phyloP scores from a whole-genome alignment of 2,113 vertebrate genomes.

The Prolemur simus region DNA sequence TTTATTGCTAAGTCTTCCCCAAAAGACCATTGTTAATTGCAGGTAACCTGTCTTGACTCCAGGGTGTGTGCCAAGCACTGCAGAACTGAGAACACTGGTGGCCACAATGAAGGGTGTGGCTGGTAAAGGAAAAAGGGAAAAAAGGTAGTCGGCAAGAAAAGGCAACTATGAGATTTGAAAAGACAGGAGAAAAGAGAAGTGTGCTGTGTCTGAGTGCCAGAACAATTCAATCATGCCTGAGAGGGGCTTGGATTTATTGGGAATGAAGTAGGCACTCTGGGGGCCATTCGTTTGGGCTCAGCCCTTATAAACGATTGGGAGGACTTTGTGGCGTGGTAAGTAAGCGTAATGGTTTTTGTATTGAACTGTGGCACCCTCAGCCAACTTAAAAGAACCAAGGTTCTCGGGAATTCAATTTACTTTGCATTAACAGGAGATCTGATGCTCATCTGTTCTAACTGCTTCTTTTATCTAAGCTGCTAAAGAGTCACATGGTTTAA shows the following conservation, averaged over 20 bases:
- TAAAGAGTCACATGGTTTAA: conserved; percentile 82
- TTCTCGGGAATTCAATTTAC: conserved; percentile 86
- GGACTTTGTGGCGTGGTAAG: conserved; percentile 71
- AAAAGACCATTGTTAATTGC: neutral
- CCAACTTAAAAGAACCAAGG: conserved; percentile 80
- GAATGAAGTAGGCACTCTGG: conserved; percentile 64
- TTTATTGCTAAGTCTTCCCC: neutral
- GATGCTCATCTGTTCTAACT: conserved; percentile 83
- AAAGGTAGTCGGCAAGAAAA: neutral
- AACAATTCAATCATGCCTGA: conserved; percentile 66
- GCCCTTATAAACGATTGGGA: conserved; percentile 73
- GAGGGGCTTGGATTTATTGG: conserved; percentile 58
- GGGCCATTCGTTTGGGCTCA: conserved; percentile 70
- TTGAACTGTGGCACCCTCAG: conserved; percentile 80
- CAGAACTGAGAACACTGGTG: neutral
- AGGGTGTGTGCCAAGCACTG: neutral
- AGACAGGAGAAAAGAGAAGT: neutral
- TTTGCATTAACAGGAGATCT: conserved; percentile 84
- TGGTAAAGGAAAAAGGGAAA: neutral
- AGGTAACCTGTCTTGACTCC: neutral
- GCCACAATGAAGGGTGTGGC: neutral
- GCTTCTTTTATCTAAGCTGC: conserved; percentile 86
- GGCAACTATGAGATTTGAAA: conserved; percentile 31
- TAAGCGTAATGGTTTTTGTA: conserved; percentile 80
- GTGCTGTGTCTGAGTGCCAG: conserved; percentile 44